phyloP scores from a whole-genome alignment of 1,140 invertebrate species.

The Heliothis virescens region DNA sequence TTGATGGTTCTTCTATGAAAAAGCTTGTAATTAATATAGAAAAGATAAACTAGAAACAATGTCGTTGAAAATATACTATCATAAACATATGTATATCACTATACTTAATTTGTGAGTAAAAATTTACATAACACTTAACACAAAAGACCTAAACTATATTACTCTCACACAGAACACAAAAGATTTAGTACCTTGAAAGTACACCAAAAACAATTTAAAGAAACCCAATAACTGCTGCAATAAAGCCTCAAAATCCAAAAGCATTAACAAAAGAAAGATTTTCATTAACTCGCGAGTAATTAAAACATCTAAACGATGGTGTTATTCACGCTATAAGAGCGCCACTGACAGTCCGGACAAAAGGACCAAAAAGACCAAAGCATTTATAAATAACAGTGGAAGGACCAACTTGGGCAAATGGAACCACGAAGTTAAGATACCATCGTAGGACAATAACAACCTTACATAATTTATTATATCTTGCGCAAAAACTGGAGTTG shows the following conservation, averaged over 20 bases:
- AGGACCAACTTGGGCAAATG: constrained; percentile 55
- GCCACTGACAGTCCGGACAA: constrained; percentile 26
- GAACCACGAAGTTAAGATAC: constrained; percentile 67
- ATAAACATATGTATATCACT: too few relatives aligned
- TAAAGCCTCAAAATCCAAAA: constrained; percentile 1
- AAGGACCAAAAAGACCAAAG: constrained; percentile 18
- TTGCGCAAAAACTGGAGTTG: constrained; percentile 64
- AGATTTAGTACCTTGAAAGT: neutral
- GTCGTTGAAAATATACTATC: too few relatives aligned
- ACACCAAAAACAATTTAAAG: neutral
- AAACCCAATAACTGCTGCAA: neutral
- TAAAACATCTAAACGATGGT: constrained; percentile 46
- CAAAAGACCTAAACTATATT: too few relatives aligned
- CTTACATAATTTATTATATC: constrained; percentile 74
- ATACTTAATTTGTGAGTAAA: too few relatives aligned
- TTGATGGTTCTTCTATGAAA: too few relatives aligned
- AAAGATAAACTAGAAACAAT: too few relatives aligned
- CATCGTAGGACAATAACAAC: constrained; percentile 71
- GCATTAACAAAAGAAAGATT: constrained; percentile 41
- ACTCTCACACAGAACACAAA: too few relatives aligned
- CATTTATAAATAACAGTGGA: constrained; percentile 60
- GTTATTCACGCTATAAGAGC: constrained; percentile 36
- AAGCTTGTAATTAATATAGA: too few relatives aligned
- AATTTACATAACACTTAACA: too few relatives aligned
- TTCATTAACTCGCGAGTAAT: constrained; percentile 42